Percentiles rank a stretch among this genome's conserved stretches.
Evolutionary conservation across 2,888 invertebrate species (phyloP).

Genomic region (Magallana nippona): DNA sequence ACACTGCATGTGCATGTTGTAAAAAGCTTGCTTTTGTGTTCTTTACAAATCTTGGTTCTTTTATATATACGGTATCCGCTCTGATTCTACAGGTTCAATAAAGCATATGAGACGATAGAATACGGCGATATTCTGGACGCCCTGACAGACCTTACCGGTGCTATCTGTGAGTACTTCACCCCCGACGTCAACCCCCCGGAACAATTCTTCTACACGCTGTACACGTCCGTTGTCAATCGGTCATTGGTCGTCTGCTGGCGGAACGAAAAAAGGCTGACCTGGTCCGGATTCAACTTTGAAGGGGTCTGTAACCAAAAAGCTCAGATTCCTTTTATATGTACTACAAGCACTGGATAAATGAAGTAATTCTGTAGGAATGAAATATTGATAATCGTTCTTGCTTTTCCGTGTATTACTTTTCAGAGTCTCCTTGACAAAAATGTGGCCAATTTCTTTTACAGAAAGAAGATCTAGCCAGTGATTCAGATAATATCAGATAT

Average conservation of each 20-base stretch:
- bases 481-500: slow-evolving; percentile 53
- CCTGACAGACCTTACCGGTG: slow-evolving; percentile 75
- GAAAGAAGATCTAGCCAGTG: slow-evolving; percentile 41
- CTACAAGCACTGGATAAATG: background rate
- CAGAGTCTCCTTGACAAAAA: background rate
- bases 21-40: too few relatives aligned
- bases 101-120: slow-evolving; percentile 76
- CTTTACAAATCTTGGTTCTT: too few relatives aligned
- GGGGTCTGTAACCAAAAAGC: background rate
- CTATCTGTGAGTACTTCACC: slow-evolving; percentile 74
- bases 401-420: background rate
- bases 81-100: slow-evolving; percentile 67
- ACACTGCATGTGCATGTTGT: too few relatives aligned
- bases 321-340: too few relatives aligned
- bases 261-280: slow-evolving; percentile 71
- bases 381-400: background rate
- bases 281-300: slow-evolving; percentile 62
- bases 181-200: slow-evolving; percentile 71
- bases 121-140: slow-evolving; percentile 73
- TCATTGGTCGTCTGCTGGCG: slow-evolving; percentile 74
- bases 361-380: background rate
- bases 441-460: slow-evolving; percentile 41
- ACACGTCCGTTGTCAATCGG: slow-evolving; percentile 69
- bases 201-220: slow-evolving; percentile 73
- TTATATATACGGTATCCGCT: too few relatives aligned